Conservation (phyloP, 2,888 invertebrate species). For the Empis livida region DNA sequence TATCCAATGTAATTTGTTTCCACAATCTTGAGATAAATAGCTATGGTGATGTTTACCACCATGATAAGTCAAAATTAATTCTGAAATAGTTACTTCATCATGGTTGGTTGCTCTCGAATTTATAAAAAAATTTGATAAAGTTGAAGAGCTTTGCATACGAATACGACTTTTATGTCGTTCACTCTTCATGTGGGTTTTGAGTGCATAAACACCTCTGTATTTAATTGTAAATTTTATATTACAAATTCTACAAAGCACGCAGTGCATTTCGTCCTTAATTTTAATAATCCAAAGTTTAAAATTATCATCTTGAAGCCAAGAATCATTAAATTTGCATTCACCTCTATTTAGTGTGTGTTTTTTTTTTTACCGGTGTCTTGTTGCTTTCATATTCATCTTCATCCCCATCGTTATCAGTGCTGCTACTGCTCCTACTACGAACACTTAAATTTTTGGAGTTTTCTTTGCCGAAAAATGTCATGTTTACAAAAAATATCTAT, state of each 20-base stretch:
- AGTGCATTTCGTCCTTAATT: background rate
- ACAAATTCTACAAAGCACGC: too few relatives aligned
- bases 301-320: background rate
- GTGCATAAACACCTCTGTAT: too few relatives aligned
- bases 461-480: too few relatives aligned
- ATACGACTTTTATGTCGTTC: too few relatives aligned
- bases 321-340: background rate
- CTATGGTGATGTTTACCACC: constrained; percentile 3
- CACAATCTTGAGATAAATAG: constrained; percentile 2
- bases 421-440: too few relatives aligned
- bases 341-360: constrained; percentile 1
- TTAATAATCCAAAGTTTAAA: constrained; percentile 5
- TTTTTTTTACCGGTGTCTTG: constrained; percentile 4
- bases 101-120: too few relatives aligned
- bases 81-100: background rate
- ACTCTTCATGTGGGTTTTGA: too few relatives aligned
- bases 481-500: too few relatives aligned
- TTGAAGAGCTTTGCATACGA: too few relatives aligned
- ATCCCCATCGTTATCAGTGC: background rate
- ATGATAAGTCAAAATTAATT: constrained; percentile 1
- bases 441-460: too few relatives aligned
- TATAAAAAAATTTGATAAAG: too few relatives aligned
- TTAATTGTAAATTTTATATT: too few relatives aligned
- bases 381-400: constrained; percentile 3
- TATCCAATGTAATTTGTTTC: background rate